These are phyloP conservation scores for Lates calcarifer DNA, from an alignment of 2,113 vertebrate species.

Conservation along the genomic window DNA sequence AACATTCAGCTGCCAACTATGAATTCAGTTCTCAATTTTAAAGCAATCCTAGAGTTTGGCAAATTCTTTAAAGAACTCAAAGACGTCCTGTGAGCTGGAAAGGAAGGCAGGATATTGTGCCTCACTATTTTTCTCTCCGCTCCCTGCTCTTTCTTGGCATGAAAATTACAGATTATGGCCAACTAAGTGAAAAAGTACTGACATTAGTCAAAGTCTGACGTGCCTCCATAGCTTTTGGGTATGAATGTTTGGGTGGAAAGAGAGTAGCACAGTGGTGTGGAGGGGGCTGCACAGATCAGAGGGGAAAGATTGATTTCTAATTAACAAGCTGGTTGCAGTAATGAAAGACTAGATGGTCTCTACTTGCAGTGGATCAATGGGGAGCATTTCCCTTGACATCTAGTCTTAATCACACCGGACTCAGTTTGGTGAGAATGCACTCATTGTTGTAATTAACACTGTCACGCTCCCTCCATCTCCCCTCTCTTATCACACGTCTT, in stretches of 20 bases:
- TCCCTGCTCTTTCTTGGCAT: conserved; percentile 61
- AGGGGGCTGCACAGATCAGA: conserved; percentile 25
- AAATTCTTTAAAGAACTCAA: conserved; percentile 51
- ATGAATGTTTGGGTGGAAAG: conserved; percentile 51
- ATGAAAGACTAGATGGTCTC: conserved; percentile 76
- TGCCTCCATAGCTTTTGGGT: conserved; percentile 56
- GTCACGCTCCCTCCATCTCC: conserved; percentile 33
- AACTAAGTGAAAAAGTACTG: conserved; percentile 67
- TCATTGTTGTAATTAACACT: conserved; percentile 71
- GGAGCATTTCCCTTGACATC: conserved; percentile 67
- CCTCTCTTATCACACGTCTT: conserved; percentile 5
- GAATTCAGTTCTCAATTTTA: conserved; percentile 29
- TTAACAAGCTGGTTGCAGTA: conserved; percentile 77
- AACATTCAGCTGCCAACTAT: conserved; percentile 24
- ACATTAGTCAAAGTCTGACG: conserved; percentile 64
- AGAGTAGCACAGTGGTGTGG: conserved; percentile 47
- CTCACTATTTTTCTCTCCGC: conserved; percentile 49
- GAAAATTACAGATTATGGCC: conserved; percentile 66
- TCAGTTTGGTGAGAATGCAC: conserved; percentile 58
- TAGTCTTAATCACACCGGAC: conserved; percentile 75
- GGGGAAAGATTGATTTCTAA: conserved; percentile 78
- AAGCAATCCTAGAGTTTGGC: conserved; percentile 39
- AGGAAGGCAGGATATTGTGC: conserved; percentile 59
- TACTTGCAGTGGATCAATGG: conserved; percentile 75
- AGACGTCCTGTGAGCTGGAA: conserved; percentile 61